A percentile compares a stretch with the other conserved stretches of the same genome.
phyloP scores from a whole-genome alignment of 2,113 vertebrate species.

The Micromys minutus region DNA sequence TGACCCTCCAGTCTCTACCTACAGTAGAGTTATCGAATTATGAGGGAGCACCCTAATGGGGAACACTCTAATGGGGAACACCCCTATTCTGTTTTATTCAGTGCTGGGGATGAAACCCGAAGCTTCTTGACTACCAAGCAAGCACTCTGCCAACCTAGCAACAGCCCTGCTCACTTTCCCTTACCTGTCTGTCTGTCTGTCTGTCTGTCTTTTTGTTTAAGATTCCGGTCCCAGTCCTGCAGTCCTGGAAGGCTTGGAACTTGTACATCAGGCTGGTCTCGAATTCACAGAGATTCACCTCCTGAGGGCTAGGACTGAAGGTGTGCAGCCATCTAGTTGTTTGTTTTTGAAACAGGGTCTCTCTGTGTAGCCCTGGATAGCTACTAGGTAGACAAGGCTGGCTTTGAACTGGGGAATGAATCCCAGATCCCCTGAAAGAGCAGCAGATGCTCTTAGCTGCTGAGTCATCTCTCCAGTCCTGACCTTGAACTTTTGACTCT shows the following conservation, averaged over 20 bases:
- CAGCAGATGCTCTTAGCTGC: not conserved
- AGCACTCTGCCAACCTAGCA: not conserved
- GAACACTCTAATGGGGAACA: not conserved
- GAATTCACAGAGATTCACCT: not conserved
- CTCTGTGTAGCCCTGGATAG: not conserved
- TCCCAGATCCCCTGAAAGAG: not conserved
- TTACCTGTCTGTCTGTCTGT: not conserved
- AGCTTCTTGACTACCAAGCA: not conserved
- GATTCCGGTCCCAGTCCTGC: not conserved
- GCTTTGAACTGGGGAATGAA: not conserved
- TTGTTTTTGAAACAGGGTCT: not conserved
- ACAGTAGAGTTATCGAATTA: not conserved
- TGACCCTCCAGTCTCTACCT: not conserved
- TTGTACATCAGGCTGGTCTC: not conserved
- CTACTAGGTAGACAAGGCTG: not conserved
- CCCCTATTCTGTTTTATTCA: not conserved
- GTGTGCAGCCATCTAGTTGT: too few species aligned
- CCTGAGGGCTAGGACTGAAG: too few species aligned
- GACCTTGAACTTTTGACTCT: not conserved
- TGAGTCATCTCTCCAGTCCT: not conserved
- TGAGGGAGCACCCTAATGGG: not conserved
- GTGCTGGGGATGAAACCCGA: not conserved
- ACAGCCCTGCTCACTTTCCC: not conserved
- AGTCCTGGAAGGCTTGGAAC: not conserved
- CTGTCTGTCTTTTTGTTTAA: too few species aligned